Percentiles rank a stretch among this genome's conserved stretches.
phyloP scores from a whole-genome alignment of 2,113 vertebrate species.

The Chlamydotis undulata region DNA sequence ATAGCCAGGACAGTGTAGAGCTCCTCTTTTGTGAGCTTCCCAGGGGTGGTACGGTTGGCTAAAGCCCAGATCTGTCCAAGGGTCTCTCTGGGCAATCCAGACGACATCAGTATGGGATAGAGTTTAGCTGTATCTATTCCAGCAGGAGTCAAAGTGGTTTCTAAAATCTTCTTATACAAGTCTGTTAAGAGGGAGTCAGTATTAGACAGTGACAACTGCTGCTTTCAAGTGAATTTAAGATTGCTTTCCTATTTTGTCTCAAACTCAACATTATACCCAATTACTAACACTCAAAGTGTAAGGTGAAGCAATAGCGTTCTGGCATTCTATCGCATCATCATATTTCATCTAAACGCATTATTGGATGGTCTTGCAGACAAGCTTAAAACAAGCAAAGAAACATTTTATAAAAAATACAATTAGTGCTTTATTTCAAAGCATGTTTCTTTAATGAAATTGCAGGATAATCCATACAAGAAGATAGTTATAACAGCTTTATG shows the following conservation, averaged over 20 bases:
- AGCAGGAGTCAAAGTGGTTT: conserved; percentile 89
- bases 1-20: conserved; percentile 93
- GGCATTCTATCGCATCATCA: neutral
- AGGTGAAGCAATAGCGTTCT: neutral
- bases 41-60: conserved; percentile 95
- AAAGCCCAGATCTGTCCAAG: conserved; percentile 97
- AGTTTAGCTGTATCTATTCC: conserved; percentile 97
- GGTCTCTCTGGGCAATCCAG: conserved; percentile 94
- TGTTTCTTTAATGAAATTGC: neutral
- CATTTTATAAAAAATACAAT: neutral
- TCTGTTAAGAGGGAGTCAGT: conserved; percentile 75
- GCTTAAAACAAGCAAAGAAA: neutral
- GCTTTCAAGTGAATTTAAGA: neutral
- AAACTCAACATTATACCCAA: neutral
- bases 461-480: neutral
- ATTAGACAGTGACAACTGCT: neutral
- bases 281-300: neutral
- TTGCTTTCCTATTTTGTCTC: neutral
- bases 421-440: neutral
- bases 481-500: neutral
- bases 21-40: conserved; percentile 96
- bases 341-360: neutral
- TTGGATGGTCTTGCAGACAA: neutral
- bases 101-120: conserved; percentile 96
- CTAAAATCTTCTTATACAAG: conserved; percentile 93